phyloP scores from a whole-genome alignment of 2,113 vertebrate species.

The Phrynosoma blainvillii region DNA sequence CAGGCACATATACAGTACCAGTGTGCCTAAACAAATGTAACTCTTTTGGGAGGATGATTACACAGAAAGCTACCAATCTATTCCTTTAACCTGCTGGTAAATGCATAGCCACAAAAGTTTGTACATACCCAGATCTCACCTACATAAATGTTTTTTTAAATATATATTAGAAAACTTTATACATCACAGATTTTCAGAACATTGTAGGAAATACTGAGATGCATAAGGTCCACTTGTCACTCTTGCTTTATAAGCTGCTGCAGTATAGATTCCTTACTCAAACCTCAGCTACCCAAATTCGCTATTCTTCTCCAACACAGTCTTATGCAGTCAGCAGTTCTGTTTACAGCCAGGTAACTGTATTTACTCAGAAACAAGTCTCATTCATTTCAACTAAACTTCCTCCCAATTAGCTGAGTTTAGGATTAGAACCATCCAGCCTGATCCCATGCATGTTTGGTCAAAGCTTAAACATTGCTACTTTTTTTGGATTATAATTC shows the following conservation, averaged over 20 bases:
- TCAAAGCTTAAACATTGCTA: too few species aligned
- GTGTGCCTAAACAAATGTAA: background rate
- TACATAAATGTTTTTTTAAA: background rate
- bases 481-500: too few species aligned
- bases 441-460: background rate
- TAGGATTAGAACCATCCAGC: background rate
- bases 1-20: too few species aligned
- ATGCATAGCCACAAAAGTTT: background rate
- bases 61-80: background rate
- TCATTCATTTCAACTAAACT: background rate
- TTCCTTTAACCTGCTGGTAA: background rate
- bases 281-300: background rate
- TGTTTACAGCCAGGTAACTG: background rate
- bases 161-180: background rate
- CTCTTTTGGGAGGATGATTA: background rate
- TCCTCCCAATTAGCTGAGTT: background rate
- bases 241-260: background rate
- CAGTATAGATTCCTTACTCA: background rate
- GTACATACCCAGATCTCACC: background rate
- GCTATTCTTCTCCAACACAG: background rate
- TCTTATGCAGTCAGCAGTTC: background rate
- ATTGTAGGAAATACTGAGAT: background rate
- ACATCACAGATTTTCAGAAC: background rate
- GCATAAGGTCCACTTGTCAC: background rate
- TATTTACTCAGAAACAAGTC: background rate